These are phyloP conservation scores for Paracanthobrama guichenoti DNA, from an alignment of 2,113 vertebrate species.

Conservation along the genomic window DNA sequence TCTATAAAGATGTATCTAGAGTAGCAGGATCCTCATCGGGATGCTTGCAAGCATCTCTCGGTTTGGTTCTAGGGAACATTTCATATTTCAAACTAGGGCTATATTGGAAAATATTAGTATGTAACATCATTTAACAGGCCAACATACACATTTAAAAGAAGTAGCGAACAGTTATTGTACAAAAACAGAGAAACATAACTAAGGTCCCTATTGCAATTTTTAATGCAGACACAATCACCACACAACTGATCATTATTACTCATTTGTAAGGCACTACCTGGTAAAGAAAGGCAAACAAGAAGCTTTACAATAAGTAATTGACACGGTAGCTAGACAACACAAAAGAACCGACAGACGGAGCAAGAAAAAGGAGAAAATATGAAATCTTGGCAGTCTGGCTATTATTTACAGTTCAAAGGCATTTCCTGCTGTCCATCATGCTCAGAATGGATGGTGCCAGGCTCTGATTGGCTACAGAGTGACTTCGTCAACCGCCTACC, in stretches of 20 bases:
- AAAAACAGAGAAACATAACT: constrained; percentile 25
- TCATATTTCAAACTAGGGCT: not conserved
- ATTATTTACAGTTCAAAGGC: constrained; percentile 26
- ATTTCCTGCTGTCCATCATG: constrained; percentile 30
- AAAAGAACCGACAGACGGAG: not conserved
- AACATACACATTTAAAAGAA: not conserved
- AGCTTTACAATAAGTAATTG: constrained; percentile 37
- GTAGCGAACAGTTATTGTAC: not conserved
- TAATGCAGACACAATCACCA: constrained; percentile 45
- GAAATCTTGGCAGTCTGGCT: constrained; percentile 30
- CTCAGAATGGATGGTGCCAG: constrained; percentile 20
- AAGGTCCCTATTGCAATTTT: constrained; percentile 43
- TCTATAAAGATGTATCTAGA: too few relatives aligned
- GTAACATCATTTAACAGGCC: not conserved
- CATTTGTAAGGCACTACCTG: constrained; percentile 69
- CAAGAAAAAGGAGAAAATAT: constrained; percentile 6
- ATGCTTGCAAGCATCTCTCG: not conserved
- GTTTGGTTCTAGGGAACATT: not conserved
- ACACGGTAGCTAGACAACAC: constrained; percentile 38
- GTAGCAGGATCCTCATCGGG: too few relatives aligned
- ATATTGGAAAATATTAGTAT: not conserved
- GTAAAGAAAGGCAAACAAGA: constrained; percentile 60
- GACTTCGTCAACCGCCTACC: not conserved
- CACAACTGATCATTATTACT: constrained; percentile 52
- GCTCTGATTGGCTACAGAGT: constrained; percentile 13